Evolutionary conservation across 2,113 vertebrate species (phyloP), one percentile per base, ranked within the genome.

Genomic region (Pseudopodoces humilis): DNA sequence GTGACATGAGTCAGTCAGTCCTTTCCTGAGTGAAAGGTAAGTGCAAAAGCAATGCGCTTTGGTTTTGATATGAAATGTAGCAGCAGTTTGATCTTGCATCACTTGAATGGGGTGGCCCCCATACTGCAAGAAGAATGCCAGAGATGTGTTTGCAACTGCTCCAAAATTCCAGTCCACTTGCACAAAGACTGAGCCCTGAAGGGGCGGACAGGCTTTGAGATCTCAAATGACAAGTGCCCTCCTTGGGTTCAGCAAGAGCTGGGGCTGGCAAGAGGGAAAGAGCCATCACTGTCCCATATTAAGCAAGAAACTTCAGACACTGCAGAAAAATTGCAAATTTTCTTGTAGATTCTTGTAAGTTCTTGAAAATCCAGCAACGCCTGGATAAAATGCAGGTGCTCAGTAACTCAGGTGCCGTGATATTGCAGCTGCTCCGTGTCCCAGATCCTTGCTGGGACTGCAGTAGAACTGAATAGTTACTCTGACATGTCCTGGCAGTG

Each of bases 371-470:
- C n/a, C 50, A 79, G 58, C 24, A 65, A 83, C 88, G 8, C 64
- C 68, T 64, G 21, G 41, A 35, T 83, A 74, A 88, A 88, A 53
- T 88, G 39, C 67, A 83, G 78, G 47, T 83, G 56, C 56, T 55
- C 24, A 13, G 0, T 74, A 21, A 63, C 76, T 78, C 59, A 70
- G 76, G 79, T 92, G 64, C 71, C 0, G 0, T 28, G 59, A 75
- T 7, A 37, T 7, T 76, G 50, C 71, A 80, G 47, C 72, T 90
- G 43, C 39, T 90, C 31, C 3, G 18, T 0, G 12, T 64, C 80
- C 91, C 95, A 90, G 76, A 88, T 94, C 86, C 64, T 83, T 55
- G 76, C 86, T 86, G 68, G 59, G 71, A 35, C 43, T 47, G 79
- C 68, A 74, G 75, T 10, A 27, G 50, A 62, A 78, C 47, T 78